These are phyloP conservation scores for Drosophila quadrilineata DNA, from an alignment of 1,140 invertebrate genomes.

Conservation along the genomic window DNA sequence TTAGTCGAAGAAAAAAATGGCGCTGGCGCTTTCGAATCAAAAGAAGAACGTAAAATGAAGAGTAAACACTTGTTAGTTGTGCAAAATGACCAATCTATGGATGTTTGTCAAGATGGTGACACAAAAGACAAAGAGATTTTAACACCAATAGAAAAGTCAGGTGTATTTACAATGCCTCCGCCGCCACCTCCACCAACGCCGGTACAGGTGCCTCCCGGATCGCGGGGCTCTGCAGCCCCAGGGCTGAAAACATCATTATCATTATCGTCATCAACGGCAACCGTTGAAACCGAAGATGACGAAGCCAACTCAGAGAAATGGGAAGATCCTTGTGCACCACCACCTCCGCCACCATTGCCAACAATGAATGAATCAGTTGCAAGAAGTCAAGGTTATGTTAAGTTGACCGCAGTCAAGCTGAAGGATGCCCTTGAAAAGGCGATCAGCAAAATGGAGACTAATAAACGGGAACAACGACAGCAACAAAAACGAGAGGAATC, in stretches of 20 bases:
- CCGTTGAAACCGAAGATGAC: slow-evolving; percentile 45
- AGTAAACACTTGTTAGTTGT: slow-evolving; percentile 23
- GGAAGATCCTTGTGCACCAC: slow-evolving; percentile 69
- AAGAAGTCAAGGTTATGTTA: slow-evolving; percentile 38
- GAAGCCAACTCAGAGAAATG: slow-evolving; percentile 61
- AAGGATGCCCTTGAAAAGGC: slow-evolving; percentile 65
- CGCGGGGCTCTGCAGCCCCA: background rate
- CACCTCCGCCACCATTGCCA: slow-evolving; percentile 61
- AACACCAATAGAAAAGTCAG: slow-evolving; percentile 42
- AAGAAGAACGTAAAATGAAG: slow-evolving; percentile 29
- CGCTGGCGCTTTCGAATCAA: slow-evolving; percentile 58
- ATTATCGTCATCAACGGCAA: background rate
- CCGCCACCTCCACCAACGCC: slow-evolving; percentile 74
- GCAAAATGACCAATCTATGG: slow-evolving; percentile 25
- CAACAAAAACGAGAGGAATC: slow-evolving; percentile 5
- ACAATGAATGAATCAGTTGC: slow-evolving; percentile 9
- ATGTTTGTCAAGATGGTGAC: background rate
- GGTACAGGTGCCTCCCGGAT: slow-evolving; percentile 47
- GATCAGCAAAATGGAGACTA: slow-evolving; percentile 57
- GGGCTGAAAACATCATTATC: too few relatives aligned
- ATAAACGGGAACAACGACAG: slow-evolving; percentile 27
- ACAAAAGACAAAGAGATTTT: slow-evolving; percentile 23
- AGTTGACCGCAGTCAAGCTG: slow-evolving; percentile 47
- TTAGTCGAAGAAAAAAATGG: slow-evolving; percentile 66
- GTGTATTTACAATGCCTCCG: slow-evolving; percentile 56